Percentiles rank a stretch among this genome's conserved stretches.
These are phyloP conservation scores for Luehdorfia chinensis DNA, from an alignment of 1,140 invertebrate genomes.

Conservation along the genomic window DNA sequence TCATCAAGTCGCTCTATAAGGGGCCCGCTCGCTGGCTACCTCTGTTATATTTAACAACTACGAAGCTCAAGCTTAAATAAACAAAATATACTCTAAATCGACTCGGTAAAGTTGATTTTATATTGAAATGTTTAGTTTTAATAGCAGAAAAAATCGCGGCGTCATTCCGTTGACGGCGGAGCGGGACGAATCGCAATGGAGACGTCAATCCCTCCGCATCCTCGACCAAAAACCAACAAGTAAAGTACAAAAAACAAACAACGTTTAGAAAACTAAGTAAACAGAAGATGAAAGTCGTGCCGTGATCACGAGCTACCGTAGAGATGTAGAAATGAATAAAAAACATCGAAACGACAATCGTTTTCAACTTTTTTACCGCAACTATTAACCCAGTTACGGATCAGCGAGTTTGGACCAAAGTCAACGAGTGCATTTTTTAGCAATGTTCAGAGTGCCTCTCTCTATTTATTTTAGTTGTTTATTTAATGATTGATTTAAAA, in stretches of 20 bases:
- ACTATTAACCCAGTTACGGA: conserved; percentile 22
- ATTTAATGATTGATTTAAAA: too few species aligned
- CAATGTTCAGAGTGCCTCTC: too few species aligned
- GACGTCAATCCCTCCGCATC: conserved; percentile 67
- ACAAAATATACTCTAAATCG: conserved; percentile 13
- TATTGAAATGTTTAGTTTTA: conserved; percentile 17
- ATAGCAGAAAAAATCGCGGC: conserved; percentile 58
- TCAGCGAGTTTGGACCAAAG: background rate
- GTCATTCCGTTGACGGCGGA: conserved; percentile 56
- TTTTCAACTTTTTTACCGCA: conserved; percentile 11
- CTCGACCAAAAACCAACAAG: conserved; percentile 66
- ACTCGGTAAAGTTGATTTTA: conserved; percentile 12
- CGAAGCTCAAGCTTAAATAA: background rate
- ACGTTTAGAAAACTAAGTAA: conserved; percentile 40
- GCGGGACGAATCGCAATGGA: conserved; percentile 66
- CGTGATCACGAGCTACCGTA: conserved; percentile 34
- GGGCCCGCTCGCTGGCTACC: conserved; percentile 43
- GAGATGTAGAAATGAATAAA: conserved; percentile 22
- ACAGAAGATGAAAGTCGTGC: conserved; percentile 39
- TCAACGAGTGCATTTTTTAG: too few species aligned
- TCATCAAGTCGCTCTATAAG: conserved; percentile 57
- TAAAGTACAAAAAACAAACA: conserved; percentile 44
- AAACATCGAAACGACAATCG: conserved; percentile 10
- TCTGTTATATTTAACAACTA: conserved; percentile 38
- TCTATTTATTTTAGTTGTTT: too few species aligned